phyloP scores from a whole-genome alignment of 1,140 invertebrate genomes.

The Gonioctena quinquepunctata region DNA sequence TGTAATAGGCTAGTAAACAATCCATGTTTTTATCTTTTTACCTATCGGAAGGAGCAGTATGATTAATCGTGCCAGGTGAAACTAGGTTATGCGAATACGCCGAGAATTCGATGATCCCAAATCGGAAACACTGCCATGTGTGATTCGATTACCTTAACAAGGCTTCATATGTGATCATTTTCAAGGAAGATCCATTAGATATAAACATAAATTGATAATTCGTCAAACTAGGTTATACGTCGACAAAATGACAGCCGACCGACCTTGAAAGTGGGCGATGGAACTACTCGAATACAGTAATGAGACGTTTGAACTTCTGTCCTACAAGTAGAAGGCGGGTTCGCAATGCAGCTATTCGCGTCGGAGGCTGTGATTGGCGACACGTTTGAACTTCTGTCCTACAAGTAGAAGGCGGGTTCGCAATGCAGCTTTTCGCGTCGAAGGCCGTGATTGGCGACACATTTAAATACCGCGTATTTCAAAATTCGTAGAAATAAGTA shows the following conservation, averaged over 20 bases:
- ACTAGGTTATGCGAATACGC: neutral
- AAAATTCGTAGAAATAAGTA: no score
- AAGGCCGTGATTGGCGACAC: no score
- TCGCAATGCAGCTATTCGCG: neutral
- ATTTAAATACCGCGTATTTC: no score
- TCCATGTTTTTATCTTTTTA: constrained; percentile 31
- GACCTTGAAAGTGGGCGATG: neutral
- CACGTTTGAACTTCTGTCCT: no score
- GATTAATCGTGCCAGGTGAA: neutral
- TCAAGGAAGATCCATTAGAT: neutral
- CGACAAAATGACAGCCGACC: neutral
- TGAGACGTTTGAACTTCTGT: neutral
- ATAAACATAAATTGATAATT: neutral
- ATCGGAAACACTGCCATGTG: neutral
- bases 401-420: no score
- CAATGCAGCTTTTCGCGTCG: no score
- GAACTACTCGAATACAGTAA: neutral
- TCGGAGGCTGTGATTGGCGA: no score
- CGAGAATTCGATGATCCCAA: neutral
- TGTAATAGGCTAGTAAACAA: constrained; percentile 41
- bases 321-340: no score
- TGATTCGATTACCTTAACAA: neutral
- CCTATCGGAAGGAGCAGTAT: neutral
- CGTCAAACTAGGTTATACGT: neutral
- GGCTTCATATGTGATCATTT: neutral